phyloP scores from a whole-genome alignment of 2,888 invertebrate species.

The Megaustenia siamemsis region DNA sequence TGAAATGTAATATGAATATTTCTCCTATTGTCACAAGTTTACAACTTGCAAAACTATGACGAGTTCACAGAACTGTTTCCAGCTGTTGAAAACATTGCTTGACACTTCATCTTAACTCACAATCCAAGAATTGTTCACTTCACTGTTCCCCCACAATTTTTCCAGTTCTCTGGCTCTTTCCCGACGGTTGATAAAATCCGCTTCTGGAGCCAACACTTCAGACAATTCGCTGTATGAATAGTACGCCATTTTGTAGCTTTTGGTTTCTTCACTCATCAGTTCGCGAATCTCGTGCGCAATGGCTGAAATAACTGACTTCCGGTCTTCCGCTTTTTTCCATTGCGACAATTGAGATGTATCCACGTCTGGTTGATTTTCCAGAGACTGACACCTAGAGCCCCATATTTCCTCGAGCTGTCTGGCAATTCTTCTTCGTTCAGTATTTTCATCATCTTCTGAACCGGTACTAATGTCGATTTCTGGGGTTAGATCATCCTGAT shows the following conservation, averaged over 20 bases:
- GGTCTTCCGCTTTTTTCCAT: background rate
- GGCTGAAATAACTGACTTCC: background rate
- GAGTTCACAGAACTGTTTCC: background rate
- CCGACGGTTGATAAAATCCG: background rate
- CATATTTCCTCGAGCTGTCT: conserved; percentile 25
- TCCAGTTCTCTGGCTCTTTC: conserved; percentile 26
- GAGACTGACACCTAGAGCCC: conserved; percentile 5
- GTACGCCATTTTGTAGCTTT: background rate
- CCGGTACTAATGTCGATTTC: background rate
- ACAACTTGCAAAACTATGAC: background rate
- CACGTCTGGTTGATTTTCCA: background rate
- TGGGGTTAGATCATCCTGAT: conserved; percentile 1
- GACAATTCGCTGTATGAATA: conserved; percentile 16
- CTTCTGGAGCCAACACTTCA: background rate
- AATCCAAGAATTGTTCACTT: background rate
- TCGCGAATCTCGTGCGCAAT: background rate
- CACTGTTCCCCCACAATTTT: conserved; percentile 31
- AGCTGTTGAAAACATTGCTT: background rate
- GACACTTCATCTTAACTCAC: background rate
- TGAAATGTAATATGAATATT: no score
- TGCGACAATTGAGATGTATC: background rate
- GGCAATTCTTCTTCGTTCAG: background rate
- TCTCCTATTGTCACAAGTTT: no score
- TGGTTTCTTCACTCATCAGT: background rate
- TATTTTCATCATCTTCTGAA: background rate